Percentiles rank a stretch among this genome's conserved stretches.
Conservation (phyloP, 1,140 invertebrate species). For the Aplysia californica region DNA sequence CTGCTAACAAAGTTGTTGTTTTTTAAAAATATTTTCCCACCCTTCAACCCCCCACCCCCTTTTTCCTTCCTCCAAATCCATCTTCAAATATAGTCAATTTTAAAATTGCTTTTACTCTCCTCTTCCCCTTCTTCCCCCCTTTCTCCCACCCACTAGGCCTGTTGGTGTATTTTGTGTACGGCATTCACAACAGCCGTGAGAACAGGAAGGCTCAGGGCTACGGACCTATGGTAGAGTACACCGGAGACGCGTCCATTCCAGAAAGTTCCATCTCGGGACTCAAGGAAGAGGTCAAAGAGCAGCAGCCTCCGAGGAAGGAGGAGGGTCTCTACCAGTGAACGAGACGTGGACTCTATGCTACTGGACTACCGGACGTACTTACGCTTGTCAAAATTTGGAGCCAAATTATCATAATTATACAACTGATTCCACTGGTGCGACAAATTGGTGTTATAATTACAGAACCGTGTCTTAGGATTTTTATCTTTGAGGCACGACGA, state of each 20-base stretch:
- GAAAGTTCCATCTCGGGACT: slow-evolving; percentile 34
- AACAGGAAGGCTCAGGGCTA: slow-evolving; percentile 69
- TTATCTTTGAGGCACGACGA: too few species aligned
- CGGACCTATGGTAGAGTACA: slow-evolving; percentile 56
- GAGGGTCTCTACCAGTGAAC: slow-evolving; percentile 29
- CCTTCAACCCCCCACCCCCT: too few species aligned
- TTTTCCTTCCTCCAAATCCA: neutral
- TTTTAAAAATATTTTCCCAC: neutral
- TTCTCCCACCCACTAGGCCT: slow-evolving; percentile 72
- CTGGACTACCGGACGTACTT: too few species aligned
- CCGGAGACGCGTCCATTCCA: slow-evolving; percentile 39
- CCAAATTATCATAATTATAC: too few species aligned
- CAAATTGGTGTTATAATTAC: too few species aligned
- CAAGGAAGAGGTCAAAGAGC: slow-evolving; percentile 49
- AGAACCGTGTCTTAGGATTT: too few species aligned
- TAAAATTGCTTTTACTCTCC: neutral
- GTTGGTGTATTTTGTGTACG: slow-evolving; percentile 89
- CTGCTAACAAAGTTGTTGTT: neutral
- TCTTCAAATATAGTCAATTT: neutral
- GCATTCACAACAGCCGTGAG: slow-evolving; percentile 88
- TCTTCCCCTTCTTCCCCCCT: neutral
- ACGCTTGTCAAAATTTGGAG: too few species aligned
- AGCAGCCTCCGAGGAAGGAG: slow-evolving; percentile 42
- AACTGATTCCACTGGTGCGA: too few species aligned
- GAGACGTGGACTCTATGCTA: too few species aligned